These are phyloP conservation scores for Parnassius apollo DNA, from an alignment of 2,888 invertebrate species.

Conservation along the genomic window DNA sequence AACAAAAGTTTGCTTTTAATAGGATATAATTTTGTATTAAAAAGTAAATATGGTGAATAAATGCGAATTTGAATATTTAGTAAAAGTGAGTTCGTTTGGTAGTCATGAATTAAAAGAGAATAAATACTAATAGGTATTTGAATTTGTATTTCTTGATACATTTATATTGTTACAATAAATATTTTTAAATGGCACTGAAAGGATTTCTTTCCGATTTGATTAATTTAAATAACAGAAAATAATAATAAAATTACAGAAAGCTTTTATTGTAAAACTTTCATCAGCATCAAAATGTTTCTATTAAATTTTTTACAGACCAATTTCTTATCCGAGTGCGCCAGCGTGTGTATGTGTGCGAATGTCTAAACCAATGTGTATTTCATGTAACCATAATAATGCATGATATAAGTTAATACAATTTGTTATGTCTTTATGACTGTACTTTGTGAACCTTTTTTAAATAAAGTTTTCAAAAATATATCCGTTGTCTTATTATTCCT, in stretches of 20 bases:
- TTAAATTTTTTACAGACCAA: background rate
- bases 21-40: background rate
- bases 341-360: background rate
- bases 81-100: no score
- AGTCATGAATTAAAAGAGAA: no score
- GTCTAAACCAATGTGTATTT: constrained; percentile 20
- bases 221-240: no score
- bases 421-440: constrained; percentile 55
- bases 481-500: constrained; percentile 25
- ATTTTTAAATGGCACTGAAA: no score
- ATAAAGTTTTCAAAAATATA: constrained; percentile 61
- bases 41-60: no score
- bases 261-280: no score
- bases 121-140: no score
- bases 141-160: no score
- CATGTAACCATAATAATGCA: constrained; percentile 21
- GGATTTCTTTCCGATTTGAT: no score
- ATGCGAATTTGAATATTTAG: no score
- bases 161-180: no score
- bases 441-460: constrained; percentile 65
- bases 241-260: no score
- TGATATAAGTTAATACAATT: constrained; percentile 35
- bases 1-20: background rate
- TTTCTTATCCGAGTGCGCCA: background rate
- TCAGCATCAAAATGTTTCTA: background rate